Evolutionary conservation across 2,113 vertebrate genomes (phyloP).

Genomic region (Cygnus atratus): DNA sequence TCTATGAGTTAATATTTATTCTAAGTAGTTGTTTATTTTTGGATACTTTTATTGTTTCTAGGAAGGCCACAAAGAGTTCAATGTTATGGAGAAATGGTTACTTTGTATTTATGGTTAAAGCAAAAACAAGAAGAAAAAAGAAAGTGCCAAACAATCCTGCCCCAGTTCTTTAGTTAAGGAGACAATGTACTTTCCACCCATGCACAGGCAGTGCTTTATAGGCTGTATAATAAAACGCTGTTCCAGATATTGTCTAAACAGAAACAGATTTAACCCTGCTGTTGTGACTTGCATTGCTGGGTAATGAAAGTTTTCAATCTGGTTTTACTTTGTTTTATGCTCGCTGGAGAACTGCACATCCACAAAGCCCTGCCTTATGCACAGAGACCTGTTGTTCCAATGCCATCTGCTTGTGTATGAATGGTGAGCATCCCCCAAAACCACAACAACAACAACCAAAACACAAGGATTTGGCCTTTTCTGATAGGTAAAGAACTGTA

Average conservation of each 20-base stretch:
- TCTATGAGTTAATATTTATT: slow-evolving; percentile 64
- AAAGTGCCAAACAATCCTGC: slow-evolving; percentile 60
- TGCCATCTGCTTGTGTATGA: background rate
- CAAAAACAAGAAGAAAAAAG: slow-evolving; percentile 38
- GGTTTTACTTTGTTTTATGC: slow-evolving; percentile 62
- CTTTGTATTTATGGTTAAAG: slow-evolving; percentile 55
- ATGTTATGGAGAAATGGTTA: slow-evolving; percentile 59
- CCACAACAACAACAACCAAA: background rate
- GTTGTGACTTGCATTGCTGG: slow-evolving; percentile 56
- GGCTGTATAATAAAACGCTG: slow-evolving; percentile 58
- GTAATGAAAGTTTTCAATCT: slow-evolving; percentile 65
- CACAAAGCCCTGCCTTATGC: background rate
- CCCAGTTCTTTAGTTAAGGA: slow-evolving; percentile 66
- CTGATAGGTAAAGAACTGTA: background rate
- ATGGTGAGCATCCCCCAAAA: background rate
- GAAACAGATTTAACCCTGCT: slow-evolving; percentile 71
- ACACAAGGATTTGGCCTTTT: background rate
- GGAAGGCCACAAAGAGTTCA: slow-evolving; percentile 69
- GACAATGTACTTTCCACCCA: slow-evolving; percentile 69
- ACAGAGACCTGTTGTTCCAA: slow-evolving; percentile 11
- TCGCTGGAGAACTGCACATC: background rate
- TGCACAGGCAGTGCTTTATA: slow-evolving; percentile 56
- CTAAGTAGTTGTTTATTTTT: slow-evolving; percentile 64
- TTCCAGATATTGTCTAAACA: slow-evolving; percentile 71
- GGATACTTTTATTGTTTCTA: slow-evolving; percentile 57